A percentile compares a stretch with the other conserved stretches of the same genome.
Evolutionary conservation across 1,140 invertebrate species (phyloP).

Genomic region (Drosophila insularis): DNA sequence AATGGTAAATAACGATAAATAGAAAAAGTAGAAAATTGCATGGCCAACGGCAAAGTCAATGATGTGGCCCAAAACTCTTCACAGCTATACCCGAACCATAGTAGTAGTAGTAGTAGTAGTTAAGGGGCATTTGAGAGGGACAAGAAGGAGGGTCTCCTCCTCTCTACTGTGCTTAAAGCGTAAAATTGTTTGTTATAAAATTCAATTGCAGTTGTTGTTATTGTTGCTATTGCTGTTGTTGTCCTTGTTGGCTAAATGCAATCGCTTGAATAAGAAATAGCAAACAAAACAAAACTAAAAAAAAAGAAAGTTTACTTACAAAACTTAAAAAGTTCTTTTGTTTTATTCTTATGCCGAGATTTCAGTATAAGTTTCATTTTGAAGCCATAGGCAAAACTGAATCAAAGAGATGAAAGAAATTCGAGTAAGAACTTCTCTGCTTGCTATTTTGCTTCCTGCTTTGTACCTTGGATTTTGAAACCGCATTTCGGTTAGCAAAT

Average conservation of each 20-base stretch:
- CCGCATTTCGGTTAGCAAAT: constrained; percentile 13
- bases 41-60: constrained; percentile 75
- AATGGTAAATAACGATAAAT: constrained; percentile 80
- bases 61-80: constrained; percentile 50
- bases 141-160: not conserved
- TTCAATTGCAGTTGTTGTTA: constrained; percentile 60
- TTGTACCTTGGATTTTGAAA: constrained; percentile 14
- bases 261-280: constrained; percentile 57
- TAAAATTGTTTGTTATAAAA: constrained; percentile 81
- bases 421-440: not conserved
- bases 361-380: constrained; percentile 29
- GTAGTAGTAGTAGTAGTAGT: not conserved
- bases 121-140: not conserved
- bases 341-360: constrained; percentile 52
- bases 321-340: constrained; percentile 59
- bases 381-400: constrained; percentile 5
- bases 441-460: not conserved
- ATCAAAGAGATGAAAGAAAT: not conserved
- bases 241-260: constrained; percentile 56
- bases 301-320: constrained; percentile 47
- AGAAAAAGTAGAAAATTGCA: constrained; percentile 66
- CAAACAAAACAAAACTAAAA: constrained; percentile 31
- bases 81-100: constrained; percentile 36
- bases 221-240: constrained; percentile 20
- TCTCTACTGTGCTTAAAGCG: constrained; percentile 71